Evolutionary conservation across 2,888 invertebrate genomes (phyloP).

Genomic region (Campoplex capitator): DNA sequence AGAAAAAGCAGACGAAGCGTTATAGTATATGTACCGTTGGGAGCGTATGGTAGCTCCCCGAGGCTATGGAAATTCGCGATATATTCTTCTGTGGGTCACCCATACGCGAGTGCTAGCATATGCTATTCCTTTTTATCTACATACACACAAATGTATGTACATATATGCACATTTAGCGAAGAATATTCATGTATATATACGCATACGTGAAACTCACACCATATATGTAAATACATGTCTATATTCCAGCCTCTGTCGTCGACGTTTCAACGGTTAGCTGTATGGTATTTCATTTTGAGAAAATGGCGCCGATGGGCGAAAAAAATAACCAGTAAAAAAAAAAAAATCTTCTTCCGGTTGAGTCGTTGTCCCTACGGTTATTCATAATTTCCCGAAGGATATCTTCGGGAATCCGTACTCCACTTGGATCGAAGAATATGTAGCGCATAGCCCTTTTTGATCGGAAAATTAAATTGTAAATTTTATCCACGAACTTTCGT

Average conservation of each 20-base stretch:
- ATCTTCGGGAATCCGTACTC: slow-evolving; percentile 34
- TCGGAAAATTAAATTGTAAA: slow-evolving; percentile 7
- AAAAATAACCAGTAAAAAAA: slow-evolving; percentile 6
- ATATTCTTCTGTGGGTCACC: slow-evolving; percentile 57
- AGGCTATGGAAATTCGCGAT: slow-evolving; percentile 64
- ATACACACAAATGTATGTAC: background rate
- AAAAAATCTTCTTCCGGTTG: slow-evolving; percentile 25
- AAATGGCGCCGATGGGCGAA: slow-evolving; percentile 23
- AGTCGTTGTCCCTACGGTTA: slow-evolving; percentile 36
- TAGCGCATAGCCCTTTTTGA: slow-evolving; percentile 11
- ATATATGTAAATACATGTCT: background rate
- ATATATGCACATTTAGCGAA: slow-evolving; percentile 11
- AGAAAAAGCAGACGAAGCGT: slow-evolving; percentile 48
- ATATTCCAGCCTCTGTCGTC: slow-evolving; percentile 34
- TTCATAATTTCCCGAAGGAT: slow-evolving; percentile 64
- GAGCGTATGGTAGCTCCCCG: slow-evolving; percentile 40
- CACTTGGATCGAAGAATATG: slow-evolving; percentile 11
- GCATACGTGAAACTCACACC: background rate
- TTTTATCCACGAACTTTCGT: slow-evolving; percentile 25
- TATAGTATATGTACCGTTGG: slow-evolving; percentile 41
- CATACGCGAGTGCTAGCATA: slow-evolving; percentile 45
- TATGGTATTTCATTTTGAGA: slow-evolving; percentile 50
- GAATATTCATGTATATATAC: slow-evolving; percentile 20
- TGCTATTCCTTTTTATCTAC: slow-evolving; percentile 20
- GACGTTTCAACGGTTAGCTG: slow-evolving; percentile 38